Evolutionary conservation across 2,113 vertebrate genomes (phyloP).

Genomic region (human (Homo sapiens)): DNA sequence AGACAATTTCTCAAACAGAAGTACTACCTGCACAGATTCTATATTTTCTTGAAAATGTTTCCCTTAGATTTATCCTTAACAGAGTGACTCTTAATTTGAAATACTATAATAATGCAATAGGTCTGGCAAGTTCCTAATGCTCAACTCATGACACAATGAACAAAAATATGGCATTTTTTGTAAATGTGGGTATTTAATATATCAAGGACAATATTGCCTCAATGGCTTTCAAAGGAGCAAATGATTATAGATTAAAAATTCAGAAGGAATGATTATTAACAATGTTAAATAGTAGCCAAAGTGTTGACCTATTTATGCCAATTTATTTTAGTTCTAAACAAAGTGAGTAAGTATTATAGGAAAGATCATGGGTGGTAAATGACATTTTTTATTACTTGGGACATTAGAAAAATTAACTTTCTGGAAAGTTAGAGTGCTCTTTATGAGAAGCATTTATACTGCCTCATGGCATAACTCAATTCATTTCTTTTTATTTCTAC

Average conservation of each 20-base stretch:
- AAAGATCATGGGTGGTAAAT: not conserved
- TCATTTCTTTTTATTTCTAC: not conserved
- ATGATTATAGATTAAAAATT: not conserved
- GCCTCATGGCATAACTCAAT: not conserved
- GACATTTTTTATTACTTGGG: not conserved
- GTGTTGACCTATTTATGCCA: not conserved
- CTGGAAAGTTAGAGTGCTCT: not conserved
- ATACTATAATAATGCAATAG: not conserved
- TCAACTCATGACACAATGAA: not conserved
- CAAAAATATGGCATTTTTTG: not conserved
- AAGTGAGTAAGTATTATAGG: not conserved
- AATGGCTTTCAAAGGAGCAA: not conserved
- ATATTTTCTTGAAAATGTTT: not conserved
- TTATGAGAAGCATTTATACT: not conserved
- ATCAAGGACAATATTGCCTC: not conserved
- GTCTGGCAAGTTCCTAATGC: not conserved
- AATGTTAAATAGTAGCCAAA: not conserved
- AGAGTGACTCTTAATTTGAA: not conserved
- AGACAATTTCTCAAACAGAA: not conserved
- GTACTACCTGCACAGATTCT: not conserved
- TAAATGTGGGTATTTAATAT: not conserved
- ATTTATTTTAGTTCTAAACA: not conserved
- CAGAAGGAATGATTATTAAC: not conserved
- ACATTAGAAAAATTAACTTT: not conserved
- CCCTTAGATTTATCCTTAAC: not conserved